Evolutionary conservation across 2,888 invertebrate species (phyloP), one percentile per base, ranked within the genome.

Genomic region (Callinectes sapidus): DNA sequence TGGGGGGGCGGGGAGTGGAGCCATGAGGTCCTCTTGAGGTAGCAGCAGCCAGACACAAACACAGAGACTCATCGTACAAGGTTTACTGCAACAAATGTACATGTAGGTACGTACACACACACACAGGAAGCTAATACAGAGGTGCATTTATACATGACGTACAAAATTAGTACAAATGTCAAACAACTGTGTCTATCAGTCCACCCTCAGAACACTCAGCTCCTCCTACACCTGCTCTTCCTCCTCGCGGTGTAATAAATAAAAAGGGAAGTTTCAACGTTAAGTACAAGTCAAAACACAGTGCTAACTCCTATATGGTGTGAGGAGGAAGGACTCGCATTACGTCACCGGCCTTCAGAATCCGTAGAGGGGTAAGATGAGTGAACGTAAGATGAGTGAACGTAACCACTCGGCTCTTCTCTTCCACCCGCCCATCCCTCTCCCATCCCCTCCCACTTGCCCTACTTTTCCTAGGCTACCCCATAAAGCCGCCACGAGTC

Each of bases 111-210:
- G 42, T 48, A 87, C 87, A 48, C 54, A 87, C 87, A 81, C 81
- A 81, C 81, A 81, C 81, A 81, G 28, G 35, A 81, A 81, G 81
- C 81, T 81, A 81, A 16, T 32, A 87, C n/a, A 48, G 35, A 86
- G 48, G 54, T 54, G 54, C 87, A 48, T 54, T 54, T 54, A 87
- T n/a, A 48, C 87, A 48, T 54, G 81, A 87, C 87, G 54, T 54
- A 87, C 48, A 87, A 81, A 81, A 81, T 81, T 71, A 71, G 71
- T 81, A 81, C 35, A 81, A 81, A 81, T 81, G 35, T 81, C 81
- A 81, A 81, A 81, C 32, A 35, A 81, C 81, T 28, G 81, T 81
- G 81, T 81, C 14, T 35, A 16, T 5, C 32, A 81, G 81, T 35
- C 81, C 32, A 0, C 16, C 16, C 35, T 10, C 81, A 8, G 81